Conservation (phyloP, 1,140 invertebrate species). For the Drosophila suzukii region DNA sequence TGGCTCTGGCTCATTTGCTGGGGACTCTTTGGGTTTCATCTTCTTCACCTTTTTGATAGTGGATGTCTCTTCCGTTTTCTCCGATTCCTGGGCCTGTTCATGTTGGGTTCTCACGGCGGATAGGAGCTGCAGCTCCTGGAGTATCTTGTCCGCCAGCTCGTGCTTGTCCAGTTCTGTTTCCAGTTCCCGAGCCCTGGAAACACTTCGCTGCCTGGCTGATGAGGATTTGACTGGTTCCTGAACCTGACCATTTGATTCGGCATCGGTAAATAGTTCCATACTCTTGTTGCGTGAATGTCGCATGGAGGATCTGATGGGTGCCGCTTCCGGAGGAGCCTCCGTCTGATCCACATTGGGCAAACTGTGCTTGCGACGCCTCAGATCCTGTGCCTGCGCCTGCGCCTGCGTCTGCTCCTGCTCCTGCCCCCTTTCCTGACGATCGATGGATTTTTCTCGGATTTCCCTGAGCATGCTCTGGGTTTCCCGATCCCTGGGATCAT, state of each 20-base stretch:
- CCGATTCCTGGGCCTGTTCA: constrained; percentile 43
- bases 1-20: constrained; percentile 8
- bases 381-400: no score
- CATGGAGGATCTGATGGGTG: constrained; percentile 19
- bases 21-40: constrained; percentile 66
- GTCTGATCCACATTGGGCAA: constrained; percentile 60
- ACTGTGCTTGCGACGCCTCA: constrained; percentile 67
- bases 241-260: not conserved
- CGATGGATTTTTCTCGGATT: constrained; percentile 86
- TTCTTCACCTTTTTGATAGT: constrained; percentile 82
- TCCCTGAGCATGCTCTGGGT: constrained; percentile 88
- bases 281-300: constrained; percentile 78
- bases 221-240: not conserved
- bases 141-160: constrained; percentile 75
- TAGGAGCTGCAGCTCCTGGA: constrained; percentile 76
- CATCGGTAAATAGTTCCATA: constrained; percentile 67
- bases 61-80: constrained; percentile 55
- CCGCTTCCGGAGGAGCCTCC: constrained; percentile 11
- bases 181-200: constrained; percentile 62
- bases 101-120: constrained; percentile 61
- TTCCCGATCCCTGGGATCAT: constrained; percentile 88
- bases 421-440: constrained; percentile 10
- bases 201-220: constrained; percentile 45
- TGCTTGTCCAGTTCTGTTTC: constrained; percentile 66
- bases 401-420: constrained; percentile 9